A percentile compares a stretch with the other conserved stretches of the same genome.
These are phyloP conservation scores for Eurypyga helias DNA, from an alignment of 2,113 vertebrate species.

Conservation along the genomic window DNA sequence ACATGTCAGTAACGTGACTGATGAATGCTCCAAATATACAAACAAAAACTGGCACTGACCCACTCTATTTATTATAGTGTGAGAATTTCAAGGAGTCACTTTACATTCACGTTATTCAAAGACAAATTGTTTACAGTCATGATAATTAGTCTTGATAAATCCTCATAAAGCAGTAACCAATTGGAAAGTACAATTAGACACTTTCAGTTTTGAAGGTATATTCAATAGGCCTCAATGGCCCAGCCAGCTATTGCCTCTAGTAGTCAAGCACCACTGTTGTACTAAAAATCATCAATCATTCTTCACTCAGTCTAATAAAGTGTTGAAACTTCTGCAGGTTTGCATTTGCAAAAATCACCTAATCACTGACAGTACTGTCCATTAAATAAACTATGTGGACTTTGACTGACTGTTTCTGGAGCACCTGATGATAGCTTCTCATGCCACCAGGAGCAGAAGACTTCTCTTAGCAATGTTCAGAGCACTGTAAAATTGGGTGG, in stretches of 20 bases:
- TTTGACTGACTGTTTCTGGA: not conserved
- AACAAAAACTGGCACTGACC: slow-evolving; percentile 30
- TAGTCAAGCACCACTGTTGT: not conserved
- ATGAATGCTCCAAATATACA: slow-evolving; percentile 32
- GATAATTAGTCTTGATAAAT: slow-evolving; percentile 43
- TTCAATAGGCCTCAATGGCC: not conserved
- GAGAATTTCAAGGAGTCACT: slow-evolving; percentile 38
- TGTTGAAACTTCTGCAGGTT: not conserved
- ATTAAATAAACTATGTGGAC: not conserved
- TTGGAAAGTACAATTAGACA: slow-evolving; percentile 10
- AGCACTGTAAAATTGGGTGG: not conserved
- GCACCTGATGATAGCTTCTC: not conserved
- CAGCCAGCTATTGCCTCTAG: not conserved
- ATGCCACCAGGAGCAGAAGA: not conserved
- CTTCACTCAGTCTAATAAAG: not conserved
- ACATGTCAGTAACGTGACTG: slow-evolving; percentile 44
- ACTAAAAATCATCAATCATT: not conserved
- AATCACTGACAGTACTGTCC: not conserved
- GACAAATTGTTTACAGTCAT: slow-evolving; percentile 48
- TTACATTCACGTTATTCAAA: not conserved
- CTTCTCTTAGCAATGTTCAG: not conserved
- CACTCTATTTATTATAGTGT: slow-evolving; percentile 7
- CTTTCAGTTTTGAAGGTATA: not conserved
- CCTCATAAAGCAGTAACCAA: slow-evolving; percentile 7
- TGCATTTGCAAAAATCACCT: not conserved